phyloP scores from a whole-genome alignment of 2,113 vertebrate species.

The Burhinus bistriatus region DNA sequence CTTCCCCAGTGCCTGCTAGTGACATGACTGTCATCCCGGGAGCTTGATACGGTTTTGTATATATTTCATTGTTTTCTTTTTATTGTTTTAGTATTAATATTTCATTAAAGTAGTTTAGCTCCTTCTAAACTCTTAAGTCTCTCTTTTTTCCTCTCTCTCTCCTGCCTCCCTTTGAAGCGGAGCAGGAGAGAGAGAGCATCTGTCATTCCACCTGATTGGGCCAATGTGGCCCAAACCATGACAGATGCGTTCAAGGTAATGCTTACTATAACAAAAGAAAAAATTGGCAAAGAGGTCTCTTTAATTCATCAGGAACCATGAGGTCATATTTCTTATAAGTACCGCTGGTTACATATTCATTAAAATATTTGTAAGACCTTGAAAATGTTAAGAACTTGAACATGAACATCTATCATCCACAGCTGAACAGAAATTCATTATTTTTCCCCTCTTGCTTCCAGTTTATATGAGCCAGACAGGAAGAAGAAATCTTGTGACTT shows the following conservation, averaged over 20 bases:
- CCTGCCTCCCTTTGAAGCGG: no score
- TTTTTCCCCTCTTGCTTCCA: not conserved
- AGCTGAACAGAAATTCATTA: not conserved
- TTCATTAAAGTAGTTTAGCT: no score
- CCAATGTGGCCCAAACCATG: no score
- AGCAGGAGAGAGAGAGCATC: no score
- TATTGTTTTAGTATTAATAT: no score
- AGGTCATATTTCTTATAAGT: not conserved
- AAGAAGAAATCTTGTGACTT: not conserved
- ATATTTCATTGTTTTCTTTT: no score
- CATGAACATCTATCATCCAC: not conserved
- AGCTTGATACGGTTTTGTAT: no score
- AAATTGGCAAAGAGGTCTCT: not conserved
- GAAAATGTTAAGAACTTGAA: constrained; percentile 6
- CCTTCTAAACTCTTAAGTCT: no score
- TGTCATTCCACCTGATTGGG: no score
- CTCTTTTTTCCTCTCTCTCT: no score
- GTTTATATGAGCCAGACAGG: not conserved
- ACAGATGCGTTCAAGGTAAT: not conserved
- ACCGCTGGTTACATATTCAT: not conserved
- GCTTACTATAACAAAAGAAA: not conserved
- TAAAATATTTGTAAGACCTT: not conserved
- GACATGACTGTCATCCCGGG: no score
- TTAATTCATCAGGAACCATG: not conserved
- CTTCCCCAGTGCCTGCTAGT: no score